These are phyloP conservation scores for Orbicella faveolata DNA, from an alignment of 64 coral and sea anemone genomes.

Conservation along the genomic window DNA sequence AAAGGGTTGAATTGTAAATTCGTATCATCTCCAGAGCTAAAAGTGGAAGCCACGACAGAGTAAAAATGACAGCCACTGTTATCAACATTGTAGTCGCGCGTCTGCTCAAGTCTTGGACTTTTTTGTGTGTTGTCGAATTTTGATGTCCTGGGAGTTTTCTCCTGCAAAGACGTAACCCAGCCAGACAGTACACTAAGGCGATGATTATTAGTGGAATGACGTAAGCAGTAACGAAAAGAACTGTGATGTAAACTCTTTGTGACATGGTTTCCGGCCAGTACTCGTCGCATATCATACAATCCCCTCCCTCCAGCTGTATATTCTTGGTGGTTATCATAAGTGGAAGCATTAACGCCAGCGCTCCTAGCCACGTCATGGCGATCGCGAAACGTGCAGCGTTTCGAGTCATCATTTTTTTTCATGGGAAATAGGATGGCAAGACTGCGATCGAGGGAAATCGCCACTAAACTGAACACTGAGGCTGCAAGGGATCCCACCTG, in stretches of 20 bases:
- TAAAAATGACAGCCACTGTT: constrained; percentile 60
- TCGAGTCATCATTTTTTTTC: constrained; percentile 35
- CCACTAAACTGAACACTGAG: constrained; percentile 57
- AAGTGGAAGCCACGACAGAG: constrained; percentile 58
- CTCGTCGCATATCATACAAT: background rate
- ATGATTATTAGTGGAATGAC: constrained; percentile 41
- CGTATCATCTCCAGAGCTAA: constrained; percentile 24
- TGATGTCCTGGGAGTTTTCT: constrained; percentile 58
- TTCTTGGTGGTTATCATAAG: background rate
- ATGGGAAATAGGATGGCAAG: constrained; percentile 60
- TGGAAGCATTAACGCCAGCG: constrained; percentile 23
- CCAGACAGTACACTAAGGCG: constrained; percentile 5
- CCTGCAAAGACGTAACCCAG: constrained; percentile 47
- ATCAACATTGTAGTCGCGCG: constrained; percentile 61
- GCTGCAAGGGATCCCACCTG: constrained; percentile 40
- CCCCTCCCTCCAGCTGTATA: background rate
- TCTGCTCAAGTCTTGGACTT: constrained; percentile 18
- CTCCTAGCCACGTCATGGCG: background rate
- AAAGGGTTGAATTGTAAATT: background rate
- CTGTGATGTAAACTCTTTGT: background rate
- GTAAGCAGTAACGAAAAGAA: background rate
- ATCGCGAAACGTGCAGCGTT: constrained; percentile 42
- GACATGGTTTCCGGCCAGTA: background rate
- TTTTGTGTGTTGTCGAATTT: constrained; percentile 26
- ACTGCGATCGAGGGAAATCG: constrained; percentile 53